Conservation (phyloP, 2,113 vertebrate species). For the Cavia porcellus region DNA sequence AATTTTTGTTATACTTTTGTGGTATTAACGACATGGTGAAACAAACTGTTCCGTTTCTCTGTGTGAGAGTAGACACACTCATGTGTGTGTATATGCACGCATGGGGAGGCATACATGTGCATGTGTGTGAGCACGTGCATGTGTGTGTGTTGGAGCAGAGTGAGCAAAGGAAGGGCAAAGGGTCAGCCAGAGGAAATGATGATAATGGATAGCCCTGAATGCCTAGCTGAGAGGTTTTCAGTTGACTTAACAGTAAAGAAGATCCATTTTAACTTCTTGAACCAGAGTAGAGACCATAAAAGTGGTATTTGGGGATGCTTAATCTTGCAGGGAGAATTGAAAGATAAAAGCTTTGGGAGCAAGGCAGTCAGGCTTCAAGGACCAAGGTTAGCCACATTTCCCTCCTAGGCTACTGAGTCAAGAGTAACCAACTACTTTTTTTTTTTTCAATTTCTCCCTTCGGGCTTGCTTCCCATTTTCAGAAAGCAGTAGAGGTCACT, state of each 20-base stretch:
- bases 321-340: constrained; percentile 77
- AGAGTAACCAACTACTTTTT: constrained; percentile 43
- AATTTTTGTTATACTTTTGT: constrained; percentile 11
- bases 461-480: constrained; percentile 41
- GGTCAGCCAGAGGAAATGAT: constrained; percentile 49
- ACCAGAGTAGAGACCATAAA: constrained; percentile 76
- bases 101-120: neutral
- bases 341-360: constrained; percentile 73
- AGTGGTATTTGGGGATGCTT: constrained; percentile 76
- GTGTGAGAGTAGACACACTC: accelerated
- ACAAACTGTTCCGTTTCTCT: neutral
- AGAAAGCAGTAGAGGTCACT: neutral
- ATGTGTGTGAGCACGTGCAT: neutral
- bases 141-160: neutral
- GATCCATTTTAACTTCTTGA: constrained; percentile 79
- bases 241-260: constrained; percentile 80
- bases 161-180: neutral
- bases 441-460: constrained; percentile 51
- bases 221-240: constrained; percentile 59
- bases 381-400: constrained; percentile 40
- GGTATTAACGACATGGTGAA: neutral
- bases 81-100: accelerated
- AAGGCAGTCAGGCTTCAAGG: constrained; percentile 58
- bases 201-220: constrained; percentile 26
- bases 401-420: constrained; percentile 59